Percentiles rank a stretch among this genome's conserved stretches.
Evolutionary conservation across 2,113 vertebrate species (phyloP).

Genomic region (Ptychochromis oligacanthus): DNA sequence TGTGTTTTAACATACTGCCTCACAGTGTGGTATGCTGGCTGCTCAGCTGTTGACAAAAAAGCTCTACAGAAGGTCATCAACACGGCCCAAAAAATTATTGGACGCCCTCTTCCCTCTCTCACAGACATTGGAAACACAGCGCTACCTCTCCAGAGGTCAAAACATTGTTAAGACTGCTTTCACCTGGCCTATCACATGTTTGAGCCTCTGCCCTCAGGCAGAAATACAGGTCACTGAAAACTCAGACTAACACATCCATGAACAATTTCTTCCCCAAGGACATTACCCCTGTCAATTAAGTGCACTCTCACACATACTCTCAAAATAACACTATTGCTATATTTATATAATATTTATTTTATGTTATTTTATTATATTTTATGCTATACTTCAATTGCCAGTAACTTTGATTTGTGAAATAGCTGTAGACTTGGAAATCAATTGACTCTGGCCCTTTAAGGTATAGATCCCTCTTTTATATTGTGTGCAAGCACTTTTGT

Average conservation of each 20-base stretch:
- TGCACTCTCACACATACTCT: too few relatives aligned
- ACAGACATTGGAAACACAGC: not conserved
- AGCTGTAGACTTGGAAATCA: not conserved
- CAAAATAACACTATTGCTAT: too few relatives aligned
- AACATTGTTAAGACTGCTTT: not conserved
- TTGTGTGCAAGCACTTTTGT: not conserved
- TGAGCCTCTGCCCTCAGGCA: too few relatives aligned
- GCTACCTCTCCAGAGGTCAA: not conserved
- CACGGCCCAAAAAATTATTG: fast-evolving
- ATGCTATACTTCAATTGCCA: fast-evolving
- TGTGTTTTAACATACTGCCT: not conserved
- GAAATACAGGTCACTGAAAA: too few relatives aligned
- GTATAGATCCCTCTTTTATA: not conserved
- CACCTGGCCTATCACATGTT: not conserved
- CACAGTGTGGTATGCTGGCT: not conserved
- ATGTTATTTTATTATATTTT: not conserved
- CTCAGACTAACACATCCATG: too few relatives aligned
- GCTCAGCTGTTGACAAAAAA: not conserved
- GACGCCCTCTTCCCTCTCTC: fast-evolving
- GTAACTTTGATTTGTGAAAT: not conserved
- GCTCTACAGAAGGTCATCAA: not conserved
- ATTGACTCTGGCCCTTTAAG: too few relatives aligned
- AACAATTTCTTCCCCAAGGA: too few relatives aligned
- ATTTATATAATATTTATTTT: too few relatives aligned
- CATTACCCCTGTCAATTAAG: too few relatives aligned